A percentile compares a stretch with the other conserved stretches of the same genome.
Conservation (phyloP, 2,113 vertebrate genomes). For the Acanthochromis polyacanthus region DNA sequence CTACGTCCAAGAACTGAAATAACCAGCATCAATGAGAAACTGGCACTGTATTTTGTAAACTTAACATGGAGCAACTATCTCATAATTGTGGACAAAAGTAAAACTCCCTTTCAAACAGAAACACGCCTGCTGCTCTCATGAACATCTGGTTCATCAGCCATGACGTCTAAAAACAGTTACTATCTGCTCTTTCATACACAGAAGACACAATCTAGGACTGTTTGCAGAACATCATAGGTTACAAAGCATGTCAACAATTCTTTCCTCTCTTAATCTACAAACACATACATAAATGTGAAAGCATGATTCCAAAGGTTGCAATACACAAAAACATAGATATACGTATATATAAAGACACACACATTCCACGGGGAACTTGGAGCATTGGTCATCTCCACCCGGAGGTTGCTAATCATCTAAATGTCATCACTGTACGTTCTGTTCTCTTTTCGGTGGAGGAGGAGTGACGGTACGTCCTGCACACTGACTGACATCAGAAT, state of each 20-base stretch:
- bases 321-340: not conserved
- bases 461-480: conserved; percentile 25
- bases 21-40: too few species aligned
- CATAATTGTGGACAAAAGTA: not conserved
- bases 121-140: not conserved
- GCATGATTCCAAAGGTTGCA: conserved; percentile 2
- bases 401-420: conserved; percentile 28
- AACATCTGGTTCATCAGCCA: not conserved
- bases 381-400: conserved; percentile 8
- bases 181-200: not conserved
- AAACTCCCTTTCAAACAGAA: not conserved
- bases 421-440: conserved; percentile 52
- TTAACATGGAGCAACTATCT: not conserved
- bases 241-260: not conserved
- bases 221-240: conserved; percentile 1
- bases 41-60: not conserved
- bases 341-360: not conserved
- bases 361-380: conserved; percentile 2
- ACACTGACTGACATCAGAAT: conserved; percentile 64
- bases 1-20: too few species aligned
- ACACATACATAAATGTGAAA: not conserved
- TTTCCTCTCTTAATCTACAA: not conserved
- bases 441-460: conserved; percentile 41
- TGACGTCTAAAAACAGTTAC: not conserved
- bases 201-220: not conserved